Percentiles rank a stretch among this genome's conserved stretches.
These are phyloP conservation scores for Stictocephala bisonia DNA, from an alignment of 2,888 invertebrate genomes.

Conservation along the genomic window DNA sequence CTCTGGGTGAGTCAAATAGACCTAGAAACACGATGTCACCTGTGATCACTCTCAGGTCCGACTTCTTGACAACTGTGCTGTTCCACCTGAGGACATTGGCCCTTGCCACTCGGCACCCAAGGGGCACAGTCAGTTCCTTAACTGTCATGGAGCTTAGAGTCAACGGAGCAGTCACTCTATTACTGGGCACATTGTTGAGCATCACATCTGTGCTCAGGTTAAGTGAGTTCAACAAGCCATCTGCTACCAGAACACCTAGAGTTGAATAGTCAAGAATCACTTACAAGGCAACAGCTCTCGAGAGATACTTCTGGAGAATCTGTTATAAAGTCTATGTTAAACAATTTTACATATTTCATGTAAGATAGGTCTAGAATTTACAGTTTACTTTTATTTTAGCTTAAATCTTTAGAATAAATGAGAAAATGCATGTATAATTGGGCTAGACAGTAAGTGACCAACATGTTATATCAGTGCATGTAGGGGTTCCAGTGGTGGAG, in stretches of 20 bases:
- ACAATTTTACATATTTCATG: no score
- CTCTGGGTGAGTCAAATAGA: neutral
- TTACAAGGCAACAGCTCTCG: no score
- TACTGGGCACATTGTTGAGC: neutral
- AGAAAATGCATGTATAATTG: no score
- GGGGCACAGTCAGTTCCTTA: neutral
- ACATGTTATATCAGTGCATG: no score
- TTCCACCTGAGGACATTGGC: conserved; percentile 2
- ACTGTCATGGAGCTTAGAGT: neutral
- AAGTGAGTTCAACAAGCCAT: conserved; percentile 3
- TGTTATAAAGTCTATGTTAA: no score
- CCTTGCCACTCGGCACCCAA: neutral
- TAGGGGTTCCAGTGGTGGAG: no score
- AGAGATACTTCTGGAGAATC: no score
- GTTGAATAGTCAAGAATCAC: no score
- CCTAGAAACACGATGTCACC: neutral
- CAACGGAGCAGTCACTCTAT: neutral
- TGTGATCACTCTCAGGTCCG: neutral
- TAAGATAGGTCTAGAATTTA: no score
- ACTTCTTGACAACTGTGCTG: conserved; percentile 2
- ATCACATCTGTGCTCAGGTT: conserved; percentile 28
- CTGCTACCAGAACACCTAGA: neutral
- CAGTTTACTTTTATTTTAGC: no score
- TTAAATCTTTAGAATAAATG: no score
- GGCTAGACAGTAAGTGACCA: no score